These are phyloP conservation scores for Lasioglossum oenotherae DNA, from an alignment of 2,888 invertebrate genomes.

Conservation along the genomic window DNA sequence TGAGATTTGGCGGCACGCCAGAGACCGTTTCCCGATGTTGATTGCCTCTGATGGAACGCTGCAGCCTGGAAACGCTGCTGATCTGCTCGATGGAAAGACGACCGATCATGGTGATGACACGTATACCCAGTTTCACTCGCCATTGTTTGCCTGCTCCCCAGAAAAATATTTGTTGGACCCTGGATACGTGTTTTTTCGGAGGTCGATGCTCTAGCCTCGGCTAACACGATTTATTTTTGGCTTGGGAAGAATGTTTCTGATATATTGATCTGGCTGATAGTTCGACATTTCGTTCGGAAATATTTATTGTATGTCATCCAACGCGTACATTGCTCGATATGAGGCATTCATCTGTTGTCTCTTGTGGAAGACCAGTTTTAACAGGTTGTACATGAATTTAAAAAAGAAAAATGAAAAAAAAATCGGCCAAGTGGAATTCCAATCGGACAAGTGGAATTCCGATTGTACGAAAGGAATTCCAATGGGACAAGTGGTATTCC, in stretches of 20 bases:
- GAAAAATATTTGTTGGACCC: background rate
- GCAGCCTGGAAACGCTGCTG: background rate
- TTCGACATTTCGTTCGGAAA: background rate
- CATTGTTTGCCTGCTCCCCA: background rate
- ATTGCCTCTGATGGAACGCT: conserved; percentile 14
- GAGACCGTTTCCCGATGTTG: background rate
- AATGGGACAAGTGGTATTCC: no score
- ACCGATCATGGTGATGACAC: background rate
- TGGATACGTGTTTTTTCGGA: background rate
- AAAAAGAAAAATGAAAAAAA: no score
- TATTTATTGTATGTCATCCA: background rate
- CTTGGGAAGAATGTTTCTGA: background rate
- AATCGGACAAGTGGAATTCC: no score
- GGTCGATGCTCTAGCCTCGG: background rate
- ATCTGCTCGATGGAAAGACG: background rate
- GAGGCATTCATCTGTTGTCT: background rate
- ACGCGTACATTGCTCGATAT: background rate
- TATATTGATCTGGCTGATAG: background rate
- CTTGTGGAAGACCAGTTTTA: background rate
- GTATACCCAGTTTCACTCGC: background rate
- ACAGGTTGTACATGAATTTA: background rate
- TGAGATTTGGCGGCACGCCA: conserved; percentile 3
- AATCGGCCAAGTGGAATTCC: no score
- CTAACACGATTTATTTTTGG: background rate
- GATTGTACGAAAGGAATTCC: no score